phyloP scores from a whole-genome alignment of 2,113 vertebrate species.

The Salvator merianae region DNA sequence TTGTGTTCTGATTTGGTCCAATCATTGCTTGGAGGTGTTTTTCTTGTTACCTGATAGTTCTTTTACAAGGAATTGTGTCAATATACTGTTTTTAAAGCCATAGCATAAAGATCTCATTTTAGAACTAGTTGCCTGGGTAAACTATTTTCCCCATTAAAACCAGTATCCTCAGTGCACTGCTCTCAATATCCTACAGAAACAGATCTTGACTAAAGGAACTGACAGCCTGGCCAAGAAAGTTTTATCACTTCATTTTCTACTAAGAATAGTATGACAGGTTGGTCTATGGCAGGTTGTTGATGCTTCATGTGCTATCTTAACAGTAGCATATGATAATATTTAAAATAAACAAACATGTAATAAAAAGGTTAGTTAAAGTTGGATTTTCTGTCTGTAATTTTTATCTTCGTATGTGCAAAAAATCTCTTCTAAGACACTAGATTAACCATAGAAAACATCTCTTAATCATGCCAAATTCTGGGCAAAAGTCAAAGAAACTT shows the following conservation, averaged over 20 bases:
- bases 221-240: not conserved
- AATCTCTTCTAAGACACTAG: not conserved
- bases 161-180: too few relatives aligned
- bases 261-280: not conserved
- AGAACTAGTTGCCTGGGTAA: too few relatives aligned
- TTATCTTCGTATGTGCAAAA: too few relatives aligned
- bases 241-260: not conserved
- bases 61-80: too few relatives aligned
- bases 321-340: not conserved
- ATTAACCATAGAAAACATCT: not conserved
- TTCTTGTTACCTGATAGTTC: too few relatives aligned
- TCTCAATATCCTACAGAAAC: constrained; percentile 11
- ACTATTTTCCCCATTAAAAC: too few relatives aligned
- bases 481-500: not conserved
- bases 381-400: too few relatives aligned
- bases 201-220: constrained; percentile 4
- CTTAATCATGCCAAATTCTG: not conserved
- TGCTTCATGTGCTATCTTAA: not conserved
- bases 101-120: too few relatives aligned
- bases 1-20: too few relatives aligned
- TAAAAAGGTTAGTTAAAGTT: not conserved
- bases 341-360: not conserved
- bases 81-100: too few relatives aligned
- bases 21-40: too few relatives aligned
- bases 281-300: not conserved